Base-by-base conservation (phyloP, 37 sponge, comb jelly and placozoan genomes). In the Lycopodina hypogea region DNA sequence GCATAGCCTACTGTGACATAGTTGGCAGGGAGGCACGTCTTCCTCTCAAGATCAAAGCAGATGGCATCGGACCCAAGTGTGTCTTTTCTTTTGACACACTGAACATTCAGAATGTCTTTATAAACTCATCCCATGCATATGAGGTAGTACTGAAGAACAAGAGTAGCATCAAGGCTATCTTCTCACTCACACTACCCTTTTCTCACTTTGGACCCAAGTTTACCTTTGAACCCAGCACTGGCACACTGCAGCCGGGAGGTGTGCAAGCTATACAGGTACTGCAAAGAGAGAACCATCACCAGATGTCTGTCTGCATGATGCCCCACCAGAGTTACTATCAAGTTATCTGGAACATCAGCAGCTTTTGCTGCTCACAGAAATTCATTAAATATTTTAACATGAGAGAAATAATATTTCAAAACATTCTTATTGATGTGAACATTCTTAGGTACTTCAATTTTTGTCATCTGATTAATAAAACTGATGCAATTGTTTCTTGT, bases 41-140 rank as follows among this genome's bases (percentile, higher is more conserved):
- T 74, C 96, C 99, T 19, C 83, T 98, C 60, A 87, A 86, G 41
- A 85, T 98, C 17, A 81, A 62, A 48, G 96, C 96, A n/a, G 87
- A 93, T 23, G 99, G 96, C 2, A 39, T 95, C 65, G 99, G 99
- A 3, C 99, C 99, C 6, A 84, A 81, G 56, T 77, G 89, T 7
- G 64, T 72, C 22, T 88, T 98, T 56, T 95, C 96, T 8, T 93
- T 91, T 71, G 96, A 98, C 60, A 83, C 94, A 17, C 87, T 98
- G 15, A 89, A 94, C 87, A 88, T 98, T 66, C 94, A 96, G 62
- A 95, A 93, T 71, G 87, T 98, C 37, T 98, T 95, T 84, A 81
- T 98, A 28, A 88, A 88, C 60, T 95, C 99, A 7, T 52, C 87
- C 26, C 99, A 98, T 84, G 86, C 89, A 2, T 98, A 98, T 81